Evolutionary conservation across 2,113 vertebrate species (phyloP), one percentile per base, ranked within the genome.

Genomic region (Tyrannus savana): DNA sequence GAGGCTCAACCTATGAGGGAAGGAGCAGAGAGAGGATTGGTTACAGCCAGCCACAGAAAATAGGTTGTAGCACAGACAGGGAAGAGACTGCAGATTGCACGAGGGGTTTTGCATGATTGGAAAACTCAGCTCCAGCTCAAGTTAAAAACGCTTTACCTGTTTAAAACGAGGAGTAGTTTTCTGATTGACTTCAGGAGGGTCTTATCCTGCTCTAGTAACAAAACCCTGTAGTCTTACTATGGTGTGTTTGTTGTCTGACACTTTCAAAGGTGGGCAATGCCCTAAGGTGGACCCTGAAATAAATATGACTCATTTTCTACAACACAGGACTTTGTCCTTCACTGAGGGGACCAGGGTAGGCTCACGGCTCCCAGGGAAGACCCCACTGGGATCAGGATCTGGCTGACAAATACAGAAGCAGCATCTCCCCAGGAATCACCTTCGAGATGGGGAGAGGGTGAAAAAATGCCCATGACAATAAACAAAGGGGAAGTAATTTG

Each of bases 1-100:
- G 98, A 58, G 98, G 86, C 27, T 91, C 93, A 50, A 98, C 98
- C 99, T 99, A 90, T 18, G 68, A 68, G 10, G 66, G 89, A 62
- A 87, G 63, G 77, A 86, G 82, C 73, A 92, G 62, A 64, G 4
- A 76, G 44, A 39, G 0, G 63, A 59, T 53, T 87, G 76, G 94
- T 35, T 63, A 80, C 59, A 60, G 13, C 0, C 6, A 49, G 49
- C 46, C 67, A 24, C 39, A 31, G 78, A 37, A 85, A 87, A 82
- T 0, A 19, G 71, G 67, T 1, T 86, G 72, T n/a, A 73, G 67
- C 77, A 91, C 52, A 69, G 75, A 60, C 47, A 71, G 82, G 66
- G 84, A 84, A 85, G 55, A 62, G 73, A 21, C 75, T 68, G 83
- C 49, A 35, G 67, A 21, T 19, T 24, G 89, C 0, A 1, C 23